Base-by-base conservation (phyloP, 2,888 invertebrate species). In the Orthosia incerta region DNA sequence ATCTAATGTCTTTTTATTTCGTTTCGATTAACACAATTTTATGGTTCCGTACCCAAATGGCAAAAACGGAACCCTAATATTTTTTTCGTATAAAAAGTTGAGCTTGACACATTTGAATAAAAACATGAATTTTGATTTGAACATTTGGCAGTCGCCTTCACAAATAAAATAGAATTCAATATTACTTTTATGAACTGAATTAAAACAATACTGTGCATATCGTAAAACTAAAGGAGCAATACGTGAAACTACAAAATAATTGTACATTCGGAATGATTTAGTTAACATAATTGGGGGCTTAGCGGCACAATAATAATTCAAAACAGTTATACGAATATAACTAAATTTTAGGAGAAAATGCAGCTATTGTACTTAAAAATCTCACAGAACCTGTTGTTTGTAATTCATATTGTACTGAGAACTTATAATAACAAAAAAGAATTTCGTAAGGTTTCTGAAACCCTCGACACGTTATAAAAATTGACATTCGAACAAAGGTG, bases 191-290 rank as follows among this genome's bases (percentile, higher is more conserved):
- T 20, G 4, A 61, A 50, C 13, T 56, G n/a, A 70, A 66, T 51
- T 13, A 51, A 55, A 3, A 48, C 12, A 53, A 20, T 20, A 0
- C 48, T 67, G 59, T 71, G 50, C n/a, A 51, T 51, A 26, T 26
- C 15, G 20, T 79, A 79, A 65, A 68, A 55, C 70, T 82, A 82
- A 62, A 81, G 62, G 62, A 66, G 65, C 31, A 56, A 67, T 61
- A 48, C 20, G 71, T 59, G 64, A 67, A 70, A 79, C 73, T 81
- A 81, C 4, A 68, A 79, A 71, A 61, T 74, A 74, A 69, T 83
- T 83, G 79, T 85, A 77, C 85, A 76, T 67, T 70, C 69, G 75
- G 78, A 83, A 79, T 83, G 79, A 76, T 83, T 69, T 81, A 81
- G 70, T 75, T 71, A 80, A 83, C 63, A 57, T 76, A 76, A 53